These are phyloP conservation scores for Ciona savignyi DNA, from an alignment of 23 tunicate species.

Conservation along the genomic window DNA sequence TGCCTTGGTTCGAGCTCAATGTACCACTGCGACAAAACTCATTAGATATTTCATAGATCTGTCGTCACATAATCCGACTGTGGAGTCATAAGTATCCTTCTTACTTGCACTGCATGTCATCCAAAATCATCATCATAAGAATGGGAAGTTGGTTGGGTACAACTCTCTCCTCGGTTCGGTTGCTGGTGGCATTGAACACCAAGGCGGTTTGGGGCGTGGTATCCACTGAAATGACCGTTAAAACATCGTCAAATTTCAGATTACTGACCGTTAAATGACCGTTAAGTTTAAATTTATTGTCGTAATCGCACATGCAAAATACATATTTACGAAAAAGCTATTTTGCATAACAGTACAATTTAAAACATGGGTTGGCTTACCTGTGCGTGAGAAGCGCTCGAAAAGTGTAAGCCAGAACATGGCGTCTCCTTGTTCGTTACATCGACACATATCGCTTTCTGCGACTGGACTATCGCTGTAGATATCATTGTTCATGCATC, in stretches of 20 bases:
- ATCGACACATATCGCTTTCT: constrained; percentile 42
- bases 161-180: not conserved
- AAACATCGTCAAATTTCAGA: not conserved
- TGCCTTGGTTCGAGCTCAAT: not conserved
- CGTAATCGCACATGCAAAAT: too few species aligned
- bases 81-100: constrained; percentile 3
- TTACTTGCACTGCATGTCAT: constrained; percentile 42
- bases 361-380: not conserved
- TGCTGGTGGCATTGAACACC: not conserved
- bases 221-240: too few species aligned
- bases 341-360: too few species aligned
- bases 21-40: constrained; percentile 31
- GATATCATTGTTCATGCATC: constrained; percentile 24
- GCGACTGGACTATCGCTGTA: not conserved
- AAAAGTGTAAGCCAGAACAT: constrained; percentile 59
- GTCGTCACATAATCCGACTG: too few species aligned
- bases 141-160: constrained; percentile 41
- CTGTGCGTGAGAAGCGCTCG: constrained; percentile 21
- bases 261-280: not conserved
- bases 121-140: constrained; percentile 36
- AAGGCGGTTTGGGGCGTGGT: not conserved
- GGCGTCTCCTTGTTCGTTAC: constrained; percentile 48
- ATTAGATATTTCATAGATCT: too few species aligned
- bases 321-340: too few species aligned
- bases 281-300: not conserved